Percentiles rank a stretch among this genome's conserved stretches.
phyloP scores from a whole-genome alignment of 2,113 vertebrate species.

The Tragelaphus buxtoni region DNA sequence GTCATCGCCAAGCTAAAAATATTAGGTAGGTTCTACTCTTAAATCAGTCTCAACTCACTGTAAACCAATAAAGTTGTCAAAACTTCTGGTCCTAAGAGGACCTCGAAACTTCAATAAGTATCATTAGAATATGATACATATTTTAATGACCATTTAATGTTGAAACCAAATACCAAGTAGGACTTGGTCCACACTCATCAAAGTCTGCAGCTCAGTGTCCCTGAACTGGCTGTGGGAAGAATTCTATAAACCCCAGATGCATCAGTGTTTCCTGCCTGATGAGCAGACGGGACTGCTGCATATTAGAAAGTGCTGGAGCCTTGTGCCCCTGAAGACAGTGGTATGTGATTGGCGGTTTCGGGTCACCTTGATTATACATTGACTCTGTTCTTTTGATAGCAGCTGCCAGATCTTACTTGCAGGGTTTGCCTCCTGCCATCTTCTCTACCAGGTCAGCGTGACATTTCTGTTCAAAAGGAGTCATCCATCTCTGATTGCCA shows the following conservation, averaged over 20 bases:
- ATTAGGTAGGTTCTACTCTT: slow-evolving; percentile 6
- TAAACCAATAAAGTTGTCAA: slow-evolving; percentile 26
- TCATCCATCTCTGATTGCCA: slow-evolving; percentile 15
- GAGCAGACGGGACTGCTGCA: not conserved
- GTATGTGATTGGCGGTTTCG: slow-evolving; percentile 44
- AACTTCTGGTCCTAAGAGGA: not conserved
- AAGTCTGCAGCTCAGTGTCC: not conserved
- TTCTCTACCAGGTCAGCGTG: slow-evolving; percentile 44
- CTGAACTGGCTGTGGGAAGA: not conserved
- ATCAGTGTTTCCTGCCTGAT: not conserved
- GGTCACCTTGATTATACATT: slow-evolving; percentile 42
- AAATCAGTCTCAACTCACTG: not conserved
- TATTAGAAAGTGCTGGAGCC: not conserved
- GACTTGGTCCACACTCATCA: not conserved
- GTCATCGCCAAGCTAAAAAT: not conserved
- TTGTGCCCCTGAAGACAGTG: slow-evolving; percentile 1
- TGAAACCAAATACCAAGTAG: not conserved
- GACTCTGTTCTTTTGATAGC: slow-evolving; percentile 17
- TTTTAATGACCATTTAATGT: not conserved
- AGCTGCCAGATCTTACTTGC: slow-evolving; percentile 13
- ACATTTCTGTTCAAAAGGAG: slow-evolving; percentile 63
- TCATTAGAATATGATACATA: not conserved
- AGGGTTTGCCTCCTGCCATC: slow-evolving; percentile 11
- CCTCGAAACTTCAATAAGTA: not conserved
- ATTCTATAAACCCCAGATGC: not conserved